Percentiles rank a stretch among this genome's conserved stretches.
Evolutionary conservation across 2,113 vertebrate species (phyloP).

Genomic region (Trichomycterus rosablanca): DNA sequence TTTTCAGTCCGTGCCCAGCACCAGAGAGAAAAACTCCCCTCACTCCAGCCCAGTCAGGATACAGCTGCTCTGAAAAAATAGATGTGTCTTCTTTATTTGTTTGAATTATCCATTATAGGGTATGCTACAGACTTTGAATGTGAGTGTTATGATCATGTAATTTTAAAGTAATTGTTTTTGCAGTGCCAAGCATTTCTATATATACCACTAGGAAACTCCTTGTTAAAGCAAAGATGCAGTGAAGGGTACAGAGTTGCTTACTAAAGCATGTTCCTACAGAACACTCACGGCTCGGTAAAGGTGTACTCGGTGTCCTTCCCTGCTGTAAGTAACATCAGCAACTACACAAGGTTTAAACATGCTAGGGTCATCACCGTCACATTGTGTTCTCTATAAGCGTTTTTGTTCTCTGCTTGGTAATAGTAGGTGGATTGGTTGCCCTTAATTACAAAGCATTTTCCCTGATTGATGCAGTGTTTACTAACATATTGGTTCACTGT

Average conservation of each 20-base stretch:
- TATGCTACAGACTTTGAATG: too few species aligned
- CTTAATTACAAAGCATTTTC: too few species aligned
- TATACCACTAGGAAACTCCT: conserved; percentile 11
- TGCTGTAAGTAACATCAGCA: too few species aligned
- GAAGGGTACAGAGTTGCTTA: conserved; percentile 28
- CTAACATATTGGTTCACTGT: too few species aligned
- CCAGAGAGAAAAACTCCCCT: background rate
- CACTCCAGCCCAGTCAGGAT: background rate
- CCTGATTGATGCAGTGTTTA: too few species aligned
- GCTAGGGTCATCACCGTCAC: too few species aligned
- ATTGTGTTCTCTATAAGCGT: too few species aligned
- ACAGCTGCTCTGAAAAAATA: background rate
- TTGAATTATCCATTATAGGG: background rate
- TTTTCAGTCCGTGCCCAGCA: conserved; percentile 15
- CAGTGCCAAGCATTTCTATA: conserved; percentile 14
- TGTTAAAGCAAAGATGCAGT: conserved; percentile 23
- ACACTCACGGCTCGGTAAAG: background rate
- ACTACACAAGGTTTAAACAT: too few species aligned
- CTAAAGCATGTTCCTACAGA: conserved; percentile 12
- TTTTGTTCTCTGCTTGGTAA: too few species aligned
- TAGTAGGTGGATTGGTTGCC: too few species aligned
- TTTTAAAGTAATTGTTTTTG: conserved; percentile 2
- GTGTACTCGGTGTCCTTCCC: too few species aligned
- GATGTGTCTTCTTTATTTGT: conserved; percentile 15
- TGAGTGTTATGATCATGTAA: too few species aligned